Evolutionary conservation across 2,797 vertebrate genomes (phyloP), one percentile per base, ranked within the genome.

Genomic region (Limosa lapponica): DNA sequence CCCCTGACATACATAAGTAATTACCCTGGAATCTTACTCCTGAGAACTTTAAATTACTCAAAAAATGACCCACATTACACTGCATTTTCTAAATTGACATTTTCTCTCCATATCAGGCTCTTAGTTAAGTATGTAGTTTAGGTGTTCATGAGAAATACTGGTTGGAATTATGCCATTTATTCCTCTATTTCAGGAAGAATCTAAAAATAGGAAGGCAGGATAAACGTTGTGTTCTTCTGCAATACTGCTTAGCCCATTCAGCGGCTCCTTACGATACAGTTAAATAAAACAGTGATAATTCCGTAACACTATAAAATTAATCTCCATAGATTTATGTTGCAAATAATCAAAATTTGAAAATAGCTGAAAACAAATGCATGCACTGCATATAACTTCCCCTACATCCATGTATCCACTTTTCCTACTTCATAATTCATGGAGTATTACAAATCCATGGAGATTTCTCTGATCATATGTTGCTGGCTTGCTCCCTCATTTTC

Each of bases 1-100:
- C 59, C 70, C 27, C 41, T 95, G 77, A 66, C 85, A 97, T 54
- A 79, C 37, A 62, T 43, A 18, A 90, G 51, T 84, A 90, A 97
- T 81, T 86, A 86, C 25, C 34, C 52, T 61, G 58, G 61, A 83
- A 86, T 54, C 58, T 65, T 59, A 74, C 30, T 94, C 87, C 79
- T 59, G 62, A 93, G 57, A 95, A 81, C 62, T 54, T 62, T 89
- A 89, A 93, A 61, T 74, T 0, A 81, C 77, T 61, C 55, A 34
- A 83, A 83, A 80, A 93, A 92, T 70, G 90, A 54, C 13, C 69
- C 39, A 61, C 1, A 1, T 66, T 83, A 89, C 62, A 86, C n/a
- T 34, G 4, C 36, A 54, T 88, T 90, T 89, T 73, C 27, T 49
- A 86, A 83, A 86, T 3, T 69, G 39, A 51, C 28, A 41, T 62